phyloP scores from a whole-genome alignment of 2,113 vertebrate species.

The Eidolon helvum region DNA sequence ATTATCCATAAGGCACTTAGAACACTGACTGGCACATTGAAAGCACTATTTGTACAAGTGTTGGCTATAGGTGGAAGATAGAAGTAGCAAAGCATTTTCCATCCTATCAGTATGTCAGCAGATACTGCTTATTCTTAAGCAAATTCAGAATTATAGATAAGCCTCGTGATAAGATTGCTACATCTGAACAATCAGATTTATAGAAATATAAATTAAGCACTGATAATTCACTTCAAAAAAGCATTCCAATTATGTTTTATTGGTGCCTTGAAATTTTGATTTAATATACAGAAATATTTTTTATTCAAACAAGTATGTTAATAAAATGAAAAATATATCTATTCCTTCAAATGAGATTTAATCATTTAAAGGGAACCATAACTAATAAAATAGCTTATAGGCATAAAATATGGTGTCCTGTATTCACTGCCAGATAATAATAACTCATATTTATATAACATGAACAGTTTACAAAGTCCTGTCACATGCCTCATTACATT shows the following conservation, averaged over 20 bases:
- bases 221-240: conserved; percentile 19
- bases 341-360: conserved; percentile 48
- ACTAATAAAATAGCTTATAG: conserved; percentile 45
- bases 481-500: conserved; percentile 43
- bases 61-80: neutral
- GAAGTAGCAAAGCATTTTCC: neutral
- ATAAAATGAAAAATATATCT: conserved; percentile 54
- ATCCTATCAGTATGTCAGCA: neutral
- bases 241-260: neutral
- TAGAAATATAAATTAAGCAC: conserved; percentile 4
- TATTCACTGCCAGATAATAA: conserved; percentile 59
- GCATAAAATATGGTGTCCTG: conserved; percentile 28
- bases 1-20: neutral
- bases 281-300: conserved; percentile 53
- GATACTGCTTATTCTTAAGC: neutral
- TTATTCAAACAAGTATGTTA: conserved; percentile 37
- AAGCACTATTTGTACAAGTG: neutral
- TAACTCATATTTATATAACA: conserved; percentile 52
- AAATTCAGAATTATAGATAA: conserved; percentile 10
- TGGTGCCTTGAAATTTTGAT: conserved; percentile 30
- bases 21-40: neutral
- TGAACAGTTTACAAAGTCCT: conserved; percentile 32
- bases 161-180: neutral
- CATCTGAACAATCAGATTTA: neutral
- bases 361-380: conserved; percentile 42